Evolutionary conservation across 2,113 vertebrate species (phyloP).

Genomic region (Dicerorhinus sumatrensis): DNA sequence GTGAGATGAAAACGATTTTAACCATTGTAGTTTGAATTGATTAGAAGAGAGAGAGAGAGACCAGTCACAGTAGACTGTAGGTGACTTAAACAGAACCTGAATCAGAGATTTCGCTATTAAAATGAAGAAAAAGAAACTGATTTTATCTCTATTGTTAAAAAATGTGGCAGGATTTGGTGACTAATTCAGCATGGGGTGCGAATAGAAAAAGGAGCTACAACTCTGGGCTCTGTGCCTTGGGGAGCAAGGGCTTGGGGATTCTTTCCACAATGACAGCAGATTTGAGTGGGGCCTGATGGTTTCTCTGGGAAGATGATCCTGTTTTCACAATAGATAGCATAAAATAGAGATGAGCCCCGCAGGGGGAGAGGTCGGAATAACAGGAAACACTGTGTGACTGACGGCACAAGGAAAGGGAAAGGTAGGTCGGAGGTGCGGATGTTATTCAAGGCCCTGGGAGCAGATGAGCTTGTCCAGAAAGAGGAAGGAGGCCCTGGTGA

Average conservation of each 20-base stretch:
- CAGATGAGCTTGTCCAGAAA: slow-evolving; percentile 46
- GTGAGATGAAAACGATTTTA: slow-evolving; percentile 69
- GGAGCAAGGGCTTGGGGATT: slow-evolving; percentile 22
- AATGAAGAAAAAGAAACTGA: slow-evolving; percentile 56
- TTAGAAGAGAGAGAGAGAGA: slow-evolving; percentile 47
- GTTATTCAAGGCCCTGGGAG: slow-evolving; percentile 57
- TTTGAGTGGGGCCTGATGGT: background rate
- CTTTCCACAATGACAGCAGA: slow-evolving; percentile 55
- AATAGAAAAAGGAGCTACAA: background rate
- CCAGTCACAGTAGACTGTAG: background rate
- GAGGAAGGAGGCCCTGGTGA: background rate
- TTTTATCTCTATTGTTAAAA: slow-evolving; percentile 68
- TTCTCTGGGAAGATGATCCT: slow-evolving; percentile 70
- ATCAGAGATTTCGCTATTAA: slow-evolving; percentile 70
- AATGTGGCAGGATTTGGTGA: slow-evolving; percentile 59
- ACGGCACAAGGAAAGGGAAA: slow-evolving; percentile 20
- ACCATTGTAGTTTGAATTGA: slow-evolving; percentile 73
- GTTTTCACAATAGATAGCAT: slow-evolving; percentile 73
- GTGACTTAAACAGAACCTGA: slow-evolving; percentile 62
- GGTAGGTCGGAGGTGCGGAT: slow-evolving; percentile 64
- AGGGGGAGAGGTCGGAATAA: slow-evolving; percentile 71
- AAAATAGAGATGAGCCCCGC: slow-evolving; percentile 65
- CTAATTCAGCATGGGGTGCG: slow-evolving; percentile 58
- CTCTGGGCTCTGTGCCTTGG: slow-evolving; percentile 37
- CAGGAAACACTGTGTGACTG: slow-evolving; percentile 67